These are phyloP conservation scores for Poliocrania exsul DNA, from an alignment of 2,797 vertebrate genomes.

Conservation along the genomic window DNA sequence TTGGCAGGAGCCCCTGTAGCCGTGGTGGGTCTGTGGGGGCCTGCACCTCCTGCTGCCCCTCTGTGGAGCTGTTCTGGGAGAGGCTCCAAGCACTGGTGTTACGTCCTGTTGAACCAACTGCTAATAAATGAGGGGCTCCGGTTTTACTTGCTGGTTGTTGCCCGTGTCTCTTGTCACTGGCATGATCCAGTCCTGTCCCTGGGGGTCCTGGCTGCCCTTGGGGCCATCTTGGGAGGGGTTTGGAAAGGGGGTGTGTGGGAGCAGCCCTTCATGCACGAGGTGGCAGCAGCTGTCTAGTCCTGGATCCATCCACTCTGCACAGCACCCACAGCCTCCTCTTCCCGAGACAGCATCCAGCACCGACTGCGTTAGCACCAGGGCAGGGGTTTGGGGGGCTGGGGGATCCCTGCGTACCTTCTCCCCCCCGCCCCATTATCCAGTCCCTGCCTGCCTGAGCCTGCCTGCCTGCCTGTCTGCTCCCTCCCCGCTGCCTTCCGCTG, in stretches of 20 bases:
- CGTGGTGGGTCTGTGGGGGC: not conserved
- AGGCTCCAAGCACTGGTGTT: slow-evolving; percentile 49
- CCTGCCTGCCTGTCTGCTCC: not conserved
- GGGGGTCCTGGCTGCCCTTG: not conserved
- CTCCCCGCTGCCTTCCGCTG: not conserved
- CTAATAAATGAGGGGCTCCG: slow-evolving; percentile 78
- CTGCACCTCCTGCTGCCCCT: slow-evolving; percentile 26
- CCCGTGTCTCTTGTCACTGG: not conserved
- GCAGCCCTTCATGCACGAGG: slow-evolving; percentile 10
- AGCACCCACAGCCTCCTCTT: not conserved
- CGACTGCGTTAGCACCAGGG: rapidly evolving
- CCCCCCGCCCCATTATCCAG: not conserved
- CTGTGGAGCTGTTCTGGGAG: slow-evolving; percentile 30
- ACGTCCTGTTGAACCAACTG: slow-evolving; percentile 71
- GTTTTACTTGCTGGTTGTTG: slow-evolving; percentile 61
- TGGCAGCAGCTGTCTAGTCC: slow-evolving; percentile 45
- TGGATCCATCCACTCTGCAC: rapidly evolving
- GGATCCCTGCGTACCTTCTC: not conserved
- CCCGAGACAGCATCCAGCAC: not conserved
- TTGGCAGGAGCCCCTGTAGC: slow-evolving; percentile 59
- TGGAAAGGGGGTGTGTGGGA: not conserved
- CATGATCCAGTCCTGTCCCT: not conserved
- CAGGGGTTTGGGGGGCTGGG: not conserved
- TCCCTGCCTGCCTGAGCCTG: not conserved
- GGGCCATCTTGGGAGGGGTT: not conserved